These are phyloP conservation scores for human (Homo sapiens) DNA, from an alignment of 2,113 vertebrate species.

Conservation along the genomic window GRCh38 chr3:20376501-20377000, in stretches of 20 bases:
- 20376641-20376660: neutral
- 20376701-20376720: neutral
- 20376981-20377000: slow-evolving; percentile 51
- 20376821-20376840: neutral
- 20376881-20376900: slow-evolving; percentile 48
- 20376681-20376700: neutral
- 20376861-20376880: neutral
- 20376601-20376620: neutral
- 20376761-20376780: neutral
- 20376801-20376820: neutral
- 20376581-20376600: neutral
- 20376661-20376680: neutral
- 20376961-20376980: slow-evolving; percentile 56
- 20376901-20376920: slow-evolving; percentile 24
- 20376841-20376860: neutral
- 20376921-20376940: slow-evolving; percentile 41
- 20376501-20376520: neutral
- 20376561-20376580: neutral
- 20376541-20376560: neutral
- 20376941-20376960: slow-evolving; percentile 52
- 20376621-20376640: neutral
- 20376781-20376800: neutral
- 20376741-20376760: neutral
- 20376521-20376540: neutral
- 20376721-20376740: neutral